Evolutionary conservation across 2,113 vertebrate species (phyloP).

Genomic region (Crotalus horridus): DNA sequence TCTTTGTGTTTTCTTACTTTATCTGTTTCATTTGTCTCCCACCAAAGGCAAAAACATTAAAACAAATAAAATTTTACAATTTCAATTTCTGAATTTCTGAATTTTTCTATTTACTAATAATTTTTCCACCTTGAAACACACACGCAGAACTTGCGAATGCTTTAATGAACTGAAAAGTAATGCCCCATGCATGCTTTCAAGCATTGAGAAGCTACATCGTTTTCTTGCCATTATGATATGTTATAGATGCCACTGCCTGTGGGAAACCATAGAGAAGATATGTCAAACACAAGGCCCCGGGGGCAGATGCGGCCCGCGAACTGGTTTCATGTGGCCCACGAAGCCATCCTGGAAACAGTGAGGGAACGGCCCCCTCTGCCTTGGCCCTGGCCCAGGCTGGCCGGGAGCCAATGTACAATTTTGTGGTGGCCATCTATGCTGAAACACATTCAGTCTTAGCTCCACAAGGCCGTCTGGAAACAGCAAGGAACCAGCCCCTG

Average conservation of each 20-base stretch:
- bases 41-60: neutral
- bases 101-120: neutral
- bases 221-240: neutral
- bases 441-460: too few species aligned
- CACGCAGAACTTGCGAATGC: neutral
- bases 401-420: too few species aligned
- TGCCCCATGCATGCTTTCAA: neutral
- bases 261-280: neutral
- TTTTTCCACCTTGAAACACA: neutral
- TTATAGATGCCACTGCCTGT: neutral
- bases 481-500: too few species aligned
- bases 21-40: neutral
- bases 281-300: too few species aligned
- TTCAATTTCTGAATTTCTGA: neutral
- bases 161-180: neutral
- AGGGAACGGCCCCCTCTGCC: too few species aligned
- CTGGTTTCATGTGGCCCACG: too few species aligned
- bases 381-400: too few species aligned
- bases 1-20: neutral
- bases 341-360: too few species aligned
- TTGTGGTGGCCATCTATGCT: too few species aligned
- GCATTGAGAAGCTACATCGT: neutral
- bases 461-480: too few species aligned
- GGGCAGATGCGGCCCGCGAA: too few species aligned
- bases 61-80: neutral